Conservation (phyloP, 2,888 invertebrate species). For the Ferrisia virgata region DNA sequence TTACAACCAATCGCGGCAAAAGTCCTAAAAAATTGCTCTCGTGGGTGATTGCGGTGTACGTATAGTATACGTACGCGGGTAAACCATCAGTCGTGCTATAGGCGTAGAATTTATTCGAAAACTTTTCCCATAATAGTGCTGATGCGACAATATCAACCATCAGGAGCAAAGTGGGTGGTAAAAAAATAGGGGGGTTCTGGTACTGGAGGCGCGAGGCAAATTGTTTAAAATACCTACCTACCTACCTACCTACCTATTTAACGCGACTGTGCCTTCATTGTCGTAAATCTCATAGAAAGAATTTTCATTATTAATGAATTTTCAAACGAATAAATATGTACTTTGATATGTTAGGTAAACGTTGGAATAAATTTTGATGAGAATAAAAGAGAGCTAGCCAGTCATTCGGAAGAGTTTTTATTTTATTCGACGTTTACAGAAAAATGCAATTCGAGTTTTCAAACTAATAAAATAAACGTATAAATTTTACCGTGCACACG, state of each 20-base stretch:
- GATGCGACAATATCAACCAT: not conserved
- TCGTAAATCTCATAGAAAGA: not conserved
- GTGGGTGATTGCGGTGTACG: not conserved
- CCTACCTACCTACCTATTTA: too few species aligned
- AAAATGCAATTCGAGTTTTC: constrained; percentile 18
- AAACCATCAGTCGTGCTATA: not conserved
- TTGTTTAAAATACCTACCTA: not conserved
- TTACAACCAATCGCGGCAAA: not conserved
- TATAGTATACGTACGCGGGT: too few species aligned
- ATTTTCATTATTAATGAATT: not conserved
- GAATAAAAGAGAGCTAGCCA: too few species aligned
- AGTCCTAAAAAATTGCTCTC: not conserved
- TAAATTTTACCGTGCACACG: not conserved
- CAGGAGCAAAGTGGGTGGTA: not conserved
- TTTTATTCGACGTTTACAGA: not conserved
- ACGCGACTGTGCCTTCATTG: not conserved
- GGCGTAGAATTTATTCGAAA: not conserved
- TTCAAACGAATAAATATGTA: not conserved
- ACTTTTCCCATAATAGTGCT: constrained; percentile 2
- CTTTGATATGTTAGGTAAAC: not conserved
- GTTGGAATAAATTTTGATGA: not conserved
- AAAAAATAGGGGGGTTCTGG: too few species aligned
- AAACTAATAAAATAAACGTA: not conserved
- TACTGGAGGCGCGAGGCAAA: not conserved
- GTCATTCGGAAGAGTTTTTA: not conserved